These are phyloP conservation scores for Opisthocomus hoazin DNA, from an alignment of 2,113 vertebrate species.

Conservation along the genomic window DNA sequence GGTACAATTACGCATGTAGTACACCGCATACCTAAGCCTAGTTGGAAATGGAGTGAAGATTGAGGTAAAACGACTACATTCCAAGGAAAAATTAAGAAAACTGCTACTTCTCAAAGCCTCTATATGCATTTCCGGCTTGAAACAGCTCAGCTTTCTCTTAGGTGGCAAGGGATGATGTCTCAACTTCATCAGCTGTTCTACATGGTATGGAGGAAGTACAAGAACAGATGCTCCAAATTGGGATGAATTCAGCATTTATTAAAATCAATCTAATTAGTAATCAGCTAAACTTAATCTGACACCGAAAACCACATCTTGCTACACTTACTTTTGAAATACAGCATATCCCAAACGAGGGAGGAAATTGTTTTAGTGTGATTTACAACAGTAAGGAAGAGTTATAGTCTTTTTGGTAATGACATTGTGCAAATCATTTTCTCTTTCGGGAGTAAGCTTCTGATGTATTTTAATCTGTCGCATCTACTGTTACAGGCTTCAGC, in stretches of 20 bases:
- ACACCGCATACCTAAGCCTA: background rate
- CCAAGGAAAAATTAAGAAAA: background rate
- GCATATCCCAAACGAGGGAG: background rate
- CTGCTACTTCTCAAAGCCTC: background rate
- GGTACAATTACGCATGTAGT: background rate
- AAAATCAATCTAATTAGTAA: background rate
- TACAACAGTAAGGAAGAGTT: background rate
- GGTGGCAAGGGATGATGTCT: background rate
- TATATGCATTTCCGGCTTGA: background rate
- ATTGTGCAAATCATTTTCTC: background rate
- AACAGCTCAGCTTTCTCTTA: background rate
- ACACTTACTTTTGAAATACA: background rate
- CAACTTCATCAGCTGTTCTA: background rate
- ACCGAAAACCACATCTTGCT: background rate
- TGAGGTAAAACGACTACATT: background rate
- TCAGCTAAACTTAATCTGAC: background rate
- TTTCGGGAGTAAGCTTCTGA: background rate
- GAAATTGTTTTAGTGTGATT: background rate
- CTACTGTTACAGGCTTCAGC: background rate
- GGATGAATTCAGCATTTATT: background rate
- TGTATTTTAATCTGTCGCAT: background rate
- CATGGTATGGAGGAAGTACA: background rate
- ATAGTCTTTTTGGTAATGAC: background rate
- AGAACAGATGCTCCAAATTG: background rate
- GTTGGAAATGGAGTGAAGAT: background rate